Evolutionary conservation across 2,113 vertebrate species (phyloP).

Genomic region (Theropithecus gelada): DNA sequence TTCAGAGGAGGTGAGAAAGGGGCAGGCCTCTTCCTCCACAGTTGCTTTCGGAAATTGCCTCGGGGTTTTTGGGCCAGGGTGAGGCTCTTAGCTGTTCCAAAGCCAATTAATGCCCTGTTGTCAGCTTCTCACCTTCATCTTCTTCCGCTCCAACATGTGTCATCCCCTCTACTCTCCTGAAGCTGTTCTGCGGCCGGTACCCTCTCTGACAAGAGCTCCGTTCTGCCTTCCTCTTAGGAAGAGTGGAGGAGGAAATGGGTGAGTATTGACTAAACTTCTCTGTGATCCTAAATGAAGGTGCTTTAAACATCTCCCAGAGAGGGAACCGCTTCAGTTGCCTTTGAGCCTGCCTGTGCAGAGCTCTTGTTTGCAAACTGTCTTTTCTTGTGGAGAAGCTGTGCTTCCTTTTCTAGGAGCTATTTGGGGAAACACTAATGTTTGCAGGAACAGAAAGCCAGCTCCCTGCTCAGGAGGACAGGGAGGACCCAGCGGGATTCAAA

Average conservation of each 20-base stretch:
- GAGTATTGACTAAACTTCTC: constrained; percentile 36
- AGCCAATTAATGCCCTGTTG: constrained; percentile 20
- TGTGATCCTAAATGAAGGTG: constrained; percentile 52
- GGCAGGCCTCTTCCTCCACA: neutral
- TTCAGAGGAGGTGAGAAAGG: constrained; percentile 41
- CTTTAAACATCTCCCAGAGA: constrained; percentile 54
- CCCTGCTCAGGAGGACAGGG: constrained; percentile 4
- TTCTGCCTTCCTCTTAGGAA: constrained; percentile 45
- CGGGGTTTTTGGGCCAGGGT: neutral
- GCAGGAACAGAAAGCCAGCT: constrained; percentile 57
- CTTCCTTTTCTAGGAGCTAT: constrained; percentile 65
- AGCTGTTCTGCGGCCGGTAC: neutral
- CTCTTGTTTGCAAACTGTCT: constrained; percentile 56
- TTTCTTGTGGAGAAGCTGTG: neutral
- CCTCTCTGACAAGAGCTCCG: neutral
- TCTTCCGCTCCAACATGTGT: neutral
- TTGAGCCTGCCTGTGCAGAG: constrained; percentile 29
- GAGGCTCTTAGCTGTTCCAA: neutral
- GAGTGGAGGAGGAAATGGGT: constrained; percentile 1
- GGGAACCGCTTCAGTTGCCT: neutral
- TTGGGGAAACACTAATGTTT: constrained; percentile 72
- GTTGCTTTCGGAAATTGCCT: constrained; percentile 40
- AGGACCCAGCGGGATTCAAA: constrained; percentile 39
- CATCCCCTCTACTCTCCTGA: neutral
- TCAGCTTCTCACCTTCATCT: constrained; percentile 7